Percentiles rank a stretch among this genome's conserved stretches.
Evolutionary conservation across 37 sponge, comb jelly and placozoan species (phyloP).

Genomic region (Oscarella lobularis): DNA sequence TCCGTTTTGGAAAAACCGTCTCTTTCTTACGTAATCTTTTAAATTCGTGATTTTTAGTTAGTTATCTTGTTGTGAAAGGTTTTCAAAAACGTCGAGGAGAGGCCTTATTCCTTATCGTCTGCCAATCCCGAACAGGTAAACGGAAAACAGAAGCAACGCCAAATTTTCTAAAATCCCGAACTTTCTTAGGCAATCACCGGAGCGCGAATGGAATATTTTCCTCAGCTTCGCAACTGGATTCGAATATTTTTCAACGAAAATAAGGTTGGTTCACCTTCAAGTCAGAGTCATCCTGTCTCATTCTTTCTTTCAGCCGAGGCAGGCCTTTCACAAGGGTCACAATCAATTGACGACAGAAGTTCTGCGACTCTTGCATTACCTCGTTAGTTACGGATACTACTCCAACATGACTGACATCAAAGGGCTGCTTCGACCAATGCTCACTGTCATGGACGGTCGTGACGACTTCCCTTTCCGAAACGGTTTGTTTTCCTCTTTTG

Average conservation of each 20-base stretch:
- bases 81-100: neutral
- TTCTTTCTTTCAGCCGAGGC: neutral
- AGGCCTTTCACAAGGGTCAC: neutral
- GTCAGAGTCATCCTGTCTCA: no score
- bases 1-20: neutral
- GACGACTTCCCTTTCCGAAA: conserved; percentile 29
- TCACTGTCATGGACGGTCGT: conserved; percentile 52
- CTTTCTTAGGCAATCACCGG: conserved; percentile 2
- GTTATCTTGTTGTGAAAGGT: no score
- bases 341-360: conserved; percentile 9
- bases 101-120: neutral
- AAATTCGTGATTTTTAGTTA: neutral
- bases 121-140: neutral
- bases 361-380: conserved; percentile 20
- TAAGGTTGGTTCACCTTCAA: neutral
- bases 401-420: conserved; percentile 40
- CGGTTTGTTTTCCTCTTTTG: no score
- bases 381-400: conserved; percentile 67
- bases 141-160: no score
- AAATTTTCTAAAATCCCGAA: no score
- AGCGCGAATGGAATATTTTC: neutral
- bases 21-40: neutral
- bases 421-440: conserved; percentile 33
- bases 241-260: neutral
- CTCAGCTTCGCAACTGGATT: conserved; percentile 9